A percentile compares a stretch with the other conserved stretches of the same genome.
Evolutionary conservation across 2,797 vertebrate species (phyloP).

Genomic region (Squalus acanthias): DNA sequence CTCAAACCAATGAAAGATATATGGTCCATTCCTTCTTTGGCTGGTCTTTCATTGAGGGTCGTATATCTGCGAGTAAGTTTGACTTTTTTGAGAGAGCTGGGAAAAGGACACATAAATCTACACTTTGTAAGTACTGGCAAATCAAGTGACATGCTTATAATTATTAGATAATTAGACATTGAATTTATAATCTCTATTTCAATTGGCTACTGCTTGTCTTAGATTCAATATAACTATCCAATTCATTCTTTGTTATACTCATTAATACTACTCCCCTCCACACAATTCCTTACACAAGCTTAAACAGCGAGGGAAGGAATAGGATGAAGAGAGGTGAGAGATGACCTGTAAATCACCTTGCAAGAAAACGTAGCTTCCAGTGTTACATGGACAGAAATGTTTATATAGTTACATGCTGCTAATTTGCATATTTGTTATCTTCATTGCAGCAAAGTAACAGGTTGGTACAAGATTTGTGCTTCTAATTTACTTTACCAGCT

Average conservation of each 20-base stretch:
- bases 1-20: no score
- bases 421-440: slow-evolving; percentile 8
- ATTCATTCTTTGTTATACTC: not conserved
- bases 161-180: not conserved
- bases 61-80: not conserved
- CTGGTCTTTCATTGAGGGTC: not conserved
- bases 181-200: not conserved
- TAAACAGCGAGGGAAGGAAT: not conserved
- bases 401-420: not conserved
- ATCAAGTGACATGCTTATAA: not conserved
- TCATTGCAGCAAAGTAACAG: not conserved
- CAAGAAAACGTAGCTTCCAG: not conserved
- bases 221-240: not conserved
- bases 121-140: not conserved
- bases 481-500: not conserved
- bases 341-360: not conserved
- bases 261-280: not conserved
- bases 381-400: not conserved
- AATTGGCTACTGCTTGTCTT: not conserved
- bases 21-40: not conserved
- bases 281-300: not conserved
- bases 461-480: not conserved
- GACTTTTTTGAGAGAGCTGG: not conserved
- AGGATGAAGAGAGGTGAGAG: not conserved
- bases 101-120: not conserved